Evolutionary conservation across 1,140 invertebrate species (phyloP).

Genomic region (Drosophila neocordata): DNA sequence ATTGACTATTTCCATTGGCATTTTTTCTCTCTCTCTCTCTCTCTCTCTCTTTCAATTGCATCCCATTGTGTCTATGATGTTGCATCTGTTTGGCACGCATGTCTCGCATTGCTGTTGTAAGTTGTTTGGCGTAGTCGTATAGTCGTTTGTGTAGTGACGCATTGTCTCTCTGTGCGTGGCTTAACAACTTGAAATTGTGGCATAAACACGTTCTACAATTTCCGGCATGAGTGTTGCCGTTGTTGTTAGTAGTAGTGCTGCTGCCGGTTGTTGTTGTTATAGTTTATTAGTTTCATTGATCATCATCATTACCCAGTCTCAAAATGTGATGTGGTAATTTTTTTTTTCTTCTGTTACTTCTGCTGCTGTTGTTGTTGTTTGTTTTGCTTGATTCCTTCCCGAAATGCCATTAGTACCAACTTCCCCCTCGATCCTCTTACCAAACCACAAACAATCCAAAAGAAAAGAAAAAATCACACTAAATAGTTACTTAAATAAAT

Average conservation of each 20-base stretch:
- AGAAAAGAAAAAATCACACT: background rate
- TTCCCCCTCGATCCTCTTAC: background rate
- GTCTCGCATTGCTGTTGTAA: conserved; percentile 54
- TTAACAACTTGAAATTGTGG: conserved; percentile 80
- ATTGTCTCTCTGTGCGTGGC: conserved; percentile 68
- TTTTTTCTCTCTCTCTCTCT: conserved; percentile 17
- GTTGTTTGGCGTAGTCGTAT: conserved; percentile 24
- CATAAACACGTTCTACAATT: conserved; percentile 80
- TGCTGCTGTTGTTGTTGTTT: no score
- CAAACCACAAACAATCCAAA: background rate
- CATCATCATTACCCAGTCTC: conserved; percentile 62
- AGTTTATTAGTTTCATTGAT: conserved; percentile 73
- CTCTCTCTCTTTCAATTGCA: background rate
- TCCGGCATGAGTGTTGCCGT: conserved; percentile 76
- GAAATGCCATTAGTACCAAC: conserved; percentile 2
- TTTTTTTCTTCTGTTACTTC: background rate
- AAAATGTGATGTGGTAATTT: conserved; percentile 34
- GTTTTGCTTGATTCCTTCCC: background rate
- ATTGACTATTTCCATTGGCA: conserved; percentile 9
- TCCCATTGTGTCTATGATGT: conserved; percentile 19
- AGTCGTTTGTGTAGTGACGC: conserved; percentile 46
- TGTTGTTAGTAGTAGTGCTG: conserved; percentile 34
- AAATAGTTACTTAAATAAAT: conserved; percentile 6
- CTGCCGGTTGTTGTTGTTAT: conserved; percentile 44
- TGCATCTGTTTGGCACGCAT: conserved; percentile 69